Evolutionary conservation across 2,888 invertebrate species (phyloP).

Genomic region (Ophion ventricosus): DNA sequence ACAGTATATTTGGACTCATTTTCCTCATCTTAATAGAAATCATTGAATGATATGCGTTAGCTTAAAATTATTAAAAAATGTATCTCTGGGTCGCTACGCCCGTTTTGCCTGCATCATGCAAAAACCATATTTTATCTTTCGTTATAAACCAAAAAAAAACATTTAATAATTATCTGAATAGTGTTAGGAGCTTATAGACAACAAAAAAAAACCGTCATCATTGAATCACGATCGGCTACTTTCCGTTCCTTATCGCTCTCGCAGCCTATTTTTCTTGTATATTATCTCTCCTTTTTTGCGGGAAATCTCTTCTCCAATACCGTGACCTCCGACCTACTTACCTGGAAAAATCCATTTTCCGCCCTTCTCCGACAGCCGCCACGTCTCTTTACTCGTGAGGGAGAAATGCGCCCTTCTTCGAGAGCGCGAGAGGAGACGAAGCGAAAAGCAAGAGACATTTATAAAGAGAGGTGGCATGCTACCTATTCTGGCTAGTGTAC

Average conservation of each 20-base stretch:
- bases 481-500: background rate
- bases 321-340: constrained; percentile 65
- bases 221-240: background rate
- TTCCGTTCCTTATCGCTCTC: background rate
- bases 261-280: background rate
- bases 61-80: background rate
- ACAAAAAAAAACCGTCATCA: background rate
- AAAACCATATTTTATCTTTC: background rate
- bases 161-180: background rate
- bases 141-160: background rate
- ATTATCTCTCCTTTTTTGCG: constrained; percentile 37
- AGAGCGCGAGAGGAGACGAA: background rate
- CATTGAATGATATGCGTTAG: background rate
- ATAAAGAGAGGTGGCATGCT: background rate
- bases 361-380: constrained; percentile 36
- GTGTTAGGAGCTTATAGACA: background rate
- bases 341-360: constrained; percentile 65
- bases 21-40: too few species aligned
- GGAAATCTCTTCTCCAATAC: constrained; percentile 50
- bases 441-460: constrained; percentile 13
- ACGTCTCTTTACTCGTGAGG: constrained; percentile 20
- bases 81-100: background rate
- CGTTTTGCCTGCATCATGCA: background rate
- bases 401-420: constrained; percentile 27
- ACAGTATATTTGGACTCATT: too few species aligned